Evolutionary conservation across 2,888 invertebrate genomes (phyloP).

Genomic region (Caradrina kadenii): DNA sequence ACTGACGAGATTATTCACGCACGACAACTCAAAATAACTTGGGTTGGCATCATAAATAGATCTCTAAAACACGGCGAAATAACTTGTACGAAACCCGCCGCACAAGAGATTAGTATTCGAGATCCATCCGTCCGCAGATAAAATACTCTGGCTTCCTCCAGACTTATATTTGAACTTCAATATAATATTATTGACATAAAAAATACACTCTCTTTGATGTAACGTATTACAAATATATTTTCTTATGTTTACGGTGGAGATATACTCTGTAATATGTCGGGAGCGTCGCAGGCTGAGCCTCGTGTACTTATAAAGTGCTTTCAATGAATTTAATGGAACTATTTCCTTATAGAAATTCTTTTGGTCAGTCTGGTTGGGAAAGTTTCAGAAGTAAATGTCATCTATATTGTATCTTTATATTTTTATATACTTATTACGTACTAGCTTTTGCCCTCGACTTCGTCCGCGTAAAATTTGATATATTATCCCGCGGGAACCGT

Average conservation of each 20-base stretch:
- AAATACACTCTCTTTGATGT: constrained; percentile 59
- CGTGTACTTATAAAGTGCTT: constrained; percentile 57
- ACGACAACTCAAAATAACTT: constrained; percentile 16
- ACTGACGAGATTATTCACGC: constrained; percentile 14
- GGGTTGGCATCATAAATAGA: constrained; percentile 5
- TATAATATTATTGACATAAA: constrained; percentile 61
- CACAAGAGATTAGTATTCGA: constrained; percentile 45
- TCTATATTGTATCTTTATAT: not conserved
- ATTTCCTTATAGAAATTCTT: constrained; percentile 39
- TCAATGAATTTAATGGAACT: constrained; percentile 43
- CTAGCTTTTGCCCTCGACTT: not conserved
- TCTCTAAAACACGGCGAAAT: constrained; percentile 1
- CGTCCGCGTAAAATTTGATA: no score
- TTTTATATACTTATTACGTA: no score
- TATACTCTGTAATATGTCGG: constrained; percentile 56
- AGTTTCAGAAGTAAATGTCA: constrained; percentile 21
- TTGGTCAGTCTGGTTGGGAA: constrained; percentile 18
- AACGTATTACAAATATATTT: constrained; percentile 59
- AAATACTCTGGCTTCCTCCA: constrained; percentile 33
- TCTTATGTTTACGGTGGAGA: constrained; percentile 56
- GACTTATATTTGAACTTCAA: constrained; percentile 56
- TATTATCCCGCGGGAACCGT: no score
- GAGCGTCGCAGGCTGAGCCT: constrained; percentile 47
- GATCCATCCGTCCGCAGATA: constrained; percentile 34
- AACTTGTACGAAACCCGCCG: constrained; percentile 17